A percentile compares a stretch with the other conserved stretches of the same genome.
phyloP scores from a whole-genome alignment of 2,113 vertebrate species.

The Catharus minimus region DNA sequence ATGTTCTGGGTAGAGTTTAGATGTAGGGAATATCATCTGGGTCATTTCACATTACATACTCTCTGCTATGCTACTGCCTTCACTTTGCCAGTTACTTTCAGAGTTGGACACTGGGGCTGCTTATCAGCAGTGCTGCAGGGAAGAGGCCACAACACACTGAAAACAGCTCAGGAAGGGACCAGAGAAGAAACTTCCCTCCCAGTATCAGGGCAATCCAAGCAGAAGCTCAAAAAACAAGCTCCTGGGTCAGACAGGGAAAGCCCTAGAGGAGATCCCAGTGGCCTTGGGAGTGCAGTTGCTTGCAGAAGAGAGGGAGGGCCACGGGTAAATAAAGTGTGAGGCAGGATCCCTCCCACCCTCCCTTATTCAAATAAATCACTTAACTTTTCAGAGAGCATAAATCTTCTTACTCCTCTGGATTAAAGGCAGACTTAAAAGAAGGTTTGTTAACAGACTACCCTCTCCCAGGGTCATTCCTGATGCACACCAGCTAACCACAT shows the following conservation, averaged over 20 bases:
- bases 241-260: fast-evolving
- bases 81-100: background rate
- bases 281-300: background rate
- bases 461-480: background rate
- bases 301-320: fast-evolving
- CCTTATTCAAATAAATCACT: conserved; percentile 21
- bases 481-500: background rate
- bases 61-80: background rate
- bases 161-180: background rate
- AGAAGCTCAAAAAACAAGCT: background rate
- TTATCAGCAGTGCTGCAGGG: background rate
- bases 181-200: background rate
- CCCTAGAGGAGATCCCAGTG: background rate
- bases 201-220: background rate
- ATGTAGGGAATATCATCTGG: background rate
- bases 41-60: background rate
- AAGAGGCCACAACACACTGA: background rate
- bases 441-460: background rate
- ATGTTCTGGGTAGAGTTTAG: background rate
- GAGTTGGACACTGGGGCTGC: background rate
- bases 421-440: conserved; percentile 17
- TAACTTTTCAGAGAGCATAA: conserved; percentile 27
- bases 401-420: conserved; percentile 13
- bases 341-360: background rate
- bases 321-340: background rate